A percentile compares a stretch with the other conserved stretches of the same genome.
Conservation (phyloP, 2,797 vertebrate species). For the Thaleichthys pacificus region DNA sequence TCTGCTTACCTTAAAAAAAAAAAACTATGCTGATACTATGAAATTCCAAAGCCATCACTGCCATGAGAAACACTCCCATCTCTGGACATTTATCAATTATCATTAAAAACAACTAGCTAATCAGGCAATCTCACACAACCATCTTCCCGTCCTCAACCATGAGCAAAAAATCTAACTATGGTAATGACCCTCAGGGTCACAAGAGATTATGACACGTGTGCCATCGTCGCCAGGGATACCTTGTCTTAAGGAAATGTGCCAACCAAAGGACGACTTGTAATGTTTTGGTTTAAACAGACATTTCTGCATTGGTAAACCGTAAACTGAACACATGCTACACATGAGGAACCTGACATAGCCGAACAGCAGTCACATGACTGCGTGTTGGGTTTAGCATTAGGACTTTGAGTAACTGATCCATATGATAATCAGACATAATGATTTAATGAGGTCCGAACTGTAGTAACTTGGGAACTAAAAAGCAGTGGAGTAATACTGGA, state of each 20-base stretch:
- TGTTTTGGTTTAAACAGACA: constrained; percentile 31
- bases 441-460: constrained; percentile 40
- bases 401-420: constrained; percentile 47
- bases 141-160: neutral
- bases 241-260: neutral
- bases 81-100: neutral
- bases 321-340: constrained; percentile 40
- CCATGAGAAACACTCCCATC: neutral
- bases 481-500: constrained; percentile 32
- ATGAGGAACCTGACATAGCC: constrained; percentile 32
- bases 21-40: no score
- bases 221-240: neutral
- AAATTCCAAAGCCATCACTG: neutral
- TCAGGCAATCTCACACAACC: neutral
- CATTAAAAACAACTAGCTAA: neutral
- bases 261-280: neutral
- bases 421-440: constrained; percentile 27
- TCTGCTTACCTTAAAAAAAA: neutral
- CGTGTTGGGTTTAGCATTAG: constrained; percentile 48
- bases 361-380: constrained; percentile 3
- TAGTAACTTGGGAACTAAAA: constrained; percentile 46
- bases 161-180: neutral
- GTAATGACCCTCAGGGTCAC: neutral
- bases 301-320: constrained; percentile 28
- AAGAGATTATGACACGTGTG: neutral